Base-by-base conservation (phyloP, 1,140 invertebrate species). In the Limonius californicus region DNA sequence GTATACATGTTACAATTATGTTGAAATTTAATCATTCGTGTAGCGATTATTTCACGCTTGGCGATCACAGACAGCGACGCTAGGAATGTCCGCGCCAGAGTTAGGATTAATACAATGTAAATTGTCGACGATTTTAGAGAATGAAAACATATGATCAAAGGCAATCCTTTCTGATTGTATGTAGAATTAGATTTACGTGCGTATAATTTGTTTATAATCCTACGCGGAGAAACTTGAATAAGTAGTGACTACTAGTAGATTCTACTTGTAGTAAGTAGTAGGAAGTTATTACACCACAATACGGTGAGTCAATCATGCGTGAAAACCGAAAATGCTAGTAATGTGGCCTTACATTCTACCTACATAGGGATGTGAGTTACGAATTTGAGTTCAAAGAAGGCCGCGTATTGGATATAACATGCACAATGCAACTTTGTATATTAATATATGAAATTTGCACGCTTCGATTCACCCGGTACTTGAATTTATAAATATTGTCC, bases 21-120 rank as follows among this genome's bases (percentile, higher is more conserved):
- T 71, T 74, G 74, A 76, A 76, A 74, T 76, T 76, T 76, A 76
- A 76, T 76, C 74, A 76, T 72, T 76, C 69, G 73, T 72, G 72
- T 73, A 74, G 71, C 62, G 74, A 74, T 76, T 76, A 76, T 66
- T 74, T 76, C 64, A 71, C 74, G 69, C 63, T 73, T 61, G 60
- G 54, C 72, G 74, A 75, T 74, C 74, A 75, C 72, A 74, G 72
- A 64, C 66, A 64, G 68, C 70, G 72, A 72, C 70, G 72, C 72
- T 63, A 71, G 73, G 73, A 74, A 75, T 73, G 72, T 72, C 74
- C 69, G 68, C 63, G 71, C 68, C 72, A 72, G 71, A 72, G 59
- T 65, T 60, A 65, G 63, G 56, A 72, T 75, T 74, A 72, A 71
- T 72, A 61, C 69, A 73, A 72, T 73, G 72, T 69, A 75, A 74